phyloP scores from a whole-genome alignment of 2,797 vertebrate genomes.

The Pseudochromis fuscus region DNA sequence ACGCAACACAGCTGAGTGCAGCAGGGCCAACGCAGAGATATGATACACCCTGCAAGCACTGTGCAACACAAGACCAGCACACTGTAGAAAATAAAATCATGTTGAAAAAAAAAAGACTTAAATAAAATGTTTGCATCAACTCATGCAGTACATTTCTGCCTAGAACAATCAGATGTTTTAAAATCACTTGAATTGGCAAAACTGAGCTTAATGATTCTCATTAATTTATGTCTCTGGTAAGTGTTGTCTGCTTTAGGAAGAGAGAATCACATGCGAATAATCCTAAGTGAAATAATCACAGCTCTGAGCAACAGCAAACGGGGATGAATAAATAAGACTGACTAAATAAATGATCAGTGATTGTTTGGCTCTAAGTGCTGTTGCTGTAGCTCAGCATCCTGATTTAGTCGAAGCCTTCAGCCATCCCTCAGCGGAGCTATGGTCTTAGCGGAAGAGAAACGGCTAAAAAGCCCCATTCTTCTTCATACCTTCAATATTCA shows the following conservation, averaged over 20 bases:
- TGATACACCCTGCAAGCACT: conserved; percentile 32
- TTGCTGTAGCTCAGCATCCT: conserved; percentile 83
- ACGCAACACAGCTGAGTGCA: conserved; percentile 31
- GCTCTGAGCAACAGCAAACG: conserved; percentile 75
- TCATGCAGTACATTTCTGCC: not conserved
- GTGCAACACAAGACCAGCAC: conserved; percentile 37
- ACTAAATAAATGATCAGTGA: conserved; percentile 86
- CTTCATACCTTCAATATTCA: conserved; percentile 88
- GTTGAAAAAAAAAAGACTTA: conserved; percentile 39
- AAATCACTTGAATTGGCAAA: conserved; percentile 50
- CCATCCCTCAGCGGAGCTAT: conserved; percentile 79
- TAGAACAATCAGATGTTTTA: conserved; percentile 36
- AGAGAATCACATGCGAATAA: conserved; percentile 72
- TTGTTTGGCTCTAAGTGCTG: conserved; percentile 84
- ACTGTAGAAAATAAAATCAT: conserved; percentile 36
- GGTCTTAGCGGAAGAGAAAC: conserved; percentile 85
- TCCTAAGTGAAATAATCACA: conserved; percentile 80
- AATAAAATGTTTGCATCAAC: conserved; percentile 22
- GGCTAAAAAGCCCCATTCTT: conserved; percentile 86
- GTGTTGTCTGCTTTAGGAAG: conserved; percentile 57
- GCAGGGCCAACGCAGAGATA: conserved; percentile 36
- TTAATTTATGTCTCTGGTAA: conserved; percentile 58
- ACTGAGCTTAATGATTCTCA: conserved; percentile 42
- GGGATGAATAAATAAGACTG: conserved; percentile 83
- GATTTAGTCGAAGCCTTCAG: conserved; percentile 83